Conservation (phyloP, 1,140 invertebrate genomes). For the Euwallacea fornicatus region DNA sequence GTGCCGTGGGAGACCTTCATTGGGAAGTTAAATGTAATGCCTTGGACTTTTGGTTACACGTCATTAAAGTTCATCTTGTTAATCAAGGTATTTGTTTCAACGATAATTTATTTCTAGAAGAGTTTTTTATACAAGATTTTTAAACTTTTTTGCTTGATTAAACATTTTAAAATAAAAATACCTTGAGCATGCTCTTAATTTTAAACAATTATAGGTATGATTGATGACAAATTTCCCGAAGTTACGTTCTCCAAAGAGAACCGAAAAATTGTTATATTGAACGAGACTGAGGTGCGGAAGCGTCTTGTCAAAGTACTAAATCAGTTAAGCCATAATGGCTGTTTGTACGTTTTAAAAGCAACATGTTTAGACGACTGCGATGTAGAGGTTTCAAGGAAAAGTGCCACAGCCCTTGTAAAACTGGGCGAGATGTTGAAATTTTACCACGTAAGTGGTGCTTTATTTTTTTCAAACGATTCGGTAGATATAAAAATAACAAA, state of each 20-base stretch:
- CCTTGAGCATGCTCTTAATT: neutral
- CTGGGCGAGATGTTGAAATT: constrained; percentile 62
- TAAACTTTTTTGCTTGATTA: too few species aligned
- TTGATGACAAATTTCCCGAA: constrained; percentile 73
- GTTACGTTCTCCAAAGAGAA: constrained; percentile 77
- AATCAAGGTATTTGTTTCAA: constrained; percentile 59
- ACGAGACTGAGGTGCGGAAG: constrained; percentile 66
- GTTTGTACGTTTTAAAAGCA: constrained; percentile 66
- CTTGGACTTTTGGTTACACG: constrained; percentile 69
- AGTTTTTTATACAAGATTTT: too few species aligned
- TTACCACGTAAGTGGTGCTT: constrained; percentile 56
- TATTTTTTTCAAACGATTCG: neutral
- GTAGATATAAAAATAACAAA: neutral
- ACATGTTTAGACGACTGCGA: constrained; percentile 71
- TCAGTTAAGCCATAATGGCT: constrained; percentile 66
- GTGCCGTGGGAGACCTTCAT: constrained; percentile 70
- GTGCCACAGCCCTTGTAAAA: constrained; percentile 60
- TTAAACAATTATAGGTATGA: constrained; percentile 58
- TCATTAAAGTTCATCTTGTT: constrained; percentile 64
- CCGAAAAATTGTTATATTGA: constrained; percentile 72
- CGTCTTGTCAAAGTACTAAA: constrained; percentile 62
- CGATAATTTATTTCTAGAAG: neutral
- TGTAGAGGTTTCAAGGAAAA: constrained; percentile 65
- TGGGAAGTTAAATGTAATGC: constrained; percentile 77
- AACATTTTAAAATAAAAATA: too few species aligned